A percentile compares a stretch with the other conserved stretches of the same genome.
These are phyloP conservation scores for Oreohelix idahoensis DNA, from an alignment of 1,140 invertebrate species.

Conservation along the genomic window DNA sequence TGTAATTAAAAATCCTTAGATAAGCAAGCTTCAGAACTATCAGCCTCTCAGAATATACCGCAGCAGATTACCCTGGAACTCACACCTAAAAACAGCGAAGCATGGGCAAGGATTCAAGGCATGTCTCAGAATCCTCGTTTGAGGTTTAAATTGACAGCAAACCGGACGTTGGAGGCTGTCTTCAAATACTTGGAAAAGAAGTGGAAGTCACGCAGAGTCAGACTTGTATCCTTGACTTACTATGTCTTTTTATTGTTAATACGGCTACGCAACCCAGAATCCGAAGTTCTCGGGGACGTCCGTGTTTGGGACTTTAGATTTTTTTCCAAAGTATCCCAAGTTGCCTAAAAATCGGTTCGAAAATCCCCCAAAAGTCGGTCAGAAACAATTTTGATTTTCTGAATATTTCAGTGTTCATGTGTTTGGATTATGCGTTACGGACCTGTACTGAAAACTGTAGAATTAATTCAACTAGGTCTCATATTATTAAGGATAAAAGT, in stretches of 20 bases:
- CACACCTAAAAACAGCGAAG: conserved; percentile 82
- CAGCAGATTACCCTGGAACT: conserved; percentile 85
- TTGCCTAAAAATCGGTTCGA: too few relatives aligned
- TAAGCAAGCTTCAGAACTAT: conserved; percentile 78
- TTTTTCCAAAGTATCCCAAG: too few relatives aligned
- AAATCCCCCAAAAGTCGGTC: too few relatives aligned
- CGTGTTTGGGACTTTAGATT: too few relatives aligned
- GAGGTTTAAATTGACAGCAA: conserved; percentile 81
- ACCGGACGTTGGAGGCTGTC: conserved; percentile 82
- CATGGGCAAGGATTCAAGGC: conserved; percentile 88
- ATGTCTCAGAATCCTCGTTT: conserved; percentile 93
- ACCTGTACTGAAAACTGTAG: too few relatives aligned
- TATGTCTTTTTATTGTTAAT: not conserved
- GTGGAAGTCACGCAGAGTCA: conserved; percentile 79
- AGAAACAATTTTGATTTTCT: too few relatives aligned
- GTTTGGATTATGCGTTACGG: too few relatives aligned
- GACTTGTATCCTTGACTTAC: conserved; percentile 76
- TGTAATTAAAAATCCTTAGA: conserved; percentile 21
- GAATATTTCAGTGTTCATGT: too few relatives aligned
- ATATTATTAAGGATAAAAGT: too few relatives aligned
- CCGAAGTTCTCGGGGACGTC: too few relatives aligned
- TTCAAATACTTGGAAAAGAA: conserved; percentile 84
- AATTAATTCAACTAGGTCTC: too few relatives aligned
- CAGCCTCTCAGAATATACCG: conserved; percentile 86
- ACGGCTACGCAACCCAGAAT: too few relatives aligned